A percentile compares a stretch with the other conserved stretches of the same genome.
These are phyloP conservation scores for Emys orbicularis DNA, from an alignment of 2,797 vertebrate species.

Conservation along the genomic window DNA sequence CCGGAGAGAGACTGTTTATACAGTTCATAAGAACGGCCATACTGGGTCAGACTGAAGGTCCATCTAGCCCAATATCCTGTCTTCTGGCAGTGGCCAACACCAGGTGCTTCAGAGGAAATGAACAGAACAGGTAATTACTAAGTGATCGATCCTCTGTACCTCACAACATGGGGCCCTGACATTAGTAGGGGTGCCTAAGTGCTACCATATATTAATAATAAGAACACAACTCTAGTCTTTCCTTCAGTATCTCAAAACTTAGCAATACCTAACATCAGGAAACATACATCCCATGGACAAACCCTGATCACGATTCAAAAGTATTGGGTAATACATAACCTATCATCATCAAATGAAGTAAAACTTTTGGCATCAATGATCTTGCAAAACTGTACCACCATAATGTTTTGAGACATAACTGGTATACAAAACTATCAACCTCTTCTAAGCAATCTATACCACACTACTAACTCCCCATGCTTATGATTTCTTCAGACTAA, in stretches of 20 bases:
- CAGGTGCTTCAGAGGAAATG: too few relatives aligned
- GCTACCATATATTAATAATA: background rate
- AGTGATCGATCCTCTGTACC: too few relatives aligned
- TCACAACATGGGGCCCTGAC: background rate
- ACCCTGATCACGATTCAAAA: background rate
- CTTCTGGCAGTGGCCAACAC: too few relatives aligned
- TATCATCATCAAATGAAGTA: background rate
- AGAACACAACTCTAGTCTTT: background rate
- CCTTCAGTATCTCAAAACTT: background rate
- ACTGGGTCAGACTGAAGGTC: too few relatives aligned
- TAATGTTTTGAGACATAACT: background rate
- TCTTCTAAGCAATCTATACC: background rate
- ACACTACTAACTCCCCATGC: background rate
- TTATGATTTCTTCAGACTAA: background rate
- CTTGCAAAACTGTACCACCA: background rate
- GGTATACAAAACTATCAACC: accelerated
- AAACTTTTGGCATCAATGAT: background rate
- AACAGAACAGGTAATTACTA: too few relatives aligned
- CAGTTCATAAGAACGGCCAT: too few relatives aligned
- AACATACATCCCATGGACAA: background rate
- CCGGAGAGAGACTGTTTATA: background rate
- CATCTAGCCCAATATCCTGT: too few relatives aligned
- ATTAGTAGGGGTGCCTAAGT: background rate
- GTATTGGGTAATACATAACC: background rate
- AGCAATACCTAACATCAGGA: background rate